Conservation (phyloP, 2,888 invertebrate genomes). For the Sminthurinus aureus region DNA sequence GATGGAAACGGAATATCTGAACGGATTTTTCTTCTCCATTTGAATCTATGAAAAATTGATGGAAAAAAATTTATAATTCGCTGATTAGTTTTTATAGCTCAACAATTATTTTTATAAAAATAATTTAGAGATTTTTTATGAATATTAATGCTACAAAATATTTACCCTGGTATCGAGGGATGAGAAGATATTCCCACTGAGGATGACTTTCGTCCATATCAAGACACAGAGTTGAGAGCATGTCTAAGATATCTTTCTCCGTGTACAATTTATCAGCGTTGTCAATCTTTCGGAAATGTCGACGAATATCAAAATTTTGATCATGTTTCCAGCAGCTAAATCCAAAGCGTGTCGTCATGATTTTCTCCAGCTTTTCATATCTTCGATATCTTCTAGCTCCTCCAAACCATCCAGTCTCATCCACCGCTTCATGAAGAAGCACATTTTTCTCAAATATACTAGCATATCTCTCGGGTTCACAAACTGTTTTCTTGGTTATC, state of each 20-base stretch:
- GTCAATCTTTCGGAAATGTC: conserved; percentile 48
- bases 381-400: conserved; percentile 28
- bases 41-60: conserved; percentile 9
- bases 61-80: not conserved
- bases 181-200: conserved; percentile 56
- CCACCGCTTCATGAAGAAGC: conserved; percentile 33
- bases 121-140: not conserved
- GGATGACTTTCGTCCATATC: conserved; percentile 54
- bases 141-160: not conserved
- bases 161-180: conserved; percentile 48
- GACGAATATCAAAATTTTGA: conserved; percentile 48
- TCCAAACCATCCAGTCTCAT: not conserved
- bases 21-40: conserved; percentile 28
- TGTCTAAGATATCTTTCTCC: conserved; percentile 45
- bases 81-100: not conserved
- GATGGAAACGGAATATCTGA: conserved; percentile 36
- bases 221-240: conserved; percentile 43
- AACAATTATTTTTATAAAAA: not conserved
- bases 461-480: conserved; percentile 12
- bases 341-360: conserved; percentile 45
- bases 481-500: not conserved
- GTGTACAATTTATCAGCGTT: conserved; percentile 26
- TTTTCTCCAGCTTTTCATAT: conserved; percentile 53
- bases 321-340: conserved; percentile 51
- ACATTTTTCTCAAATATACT: conserved; percentile 36